Evolutionary conservation across 2,797 vertebrate genomes (phyloP).

Genomic region (Pangasius macronema): DNA sequence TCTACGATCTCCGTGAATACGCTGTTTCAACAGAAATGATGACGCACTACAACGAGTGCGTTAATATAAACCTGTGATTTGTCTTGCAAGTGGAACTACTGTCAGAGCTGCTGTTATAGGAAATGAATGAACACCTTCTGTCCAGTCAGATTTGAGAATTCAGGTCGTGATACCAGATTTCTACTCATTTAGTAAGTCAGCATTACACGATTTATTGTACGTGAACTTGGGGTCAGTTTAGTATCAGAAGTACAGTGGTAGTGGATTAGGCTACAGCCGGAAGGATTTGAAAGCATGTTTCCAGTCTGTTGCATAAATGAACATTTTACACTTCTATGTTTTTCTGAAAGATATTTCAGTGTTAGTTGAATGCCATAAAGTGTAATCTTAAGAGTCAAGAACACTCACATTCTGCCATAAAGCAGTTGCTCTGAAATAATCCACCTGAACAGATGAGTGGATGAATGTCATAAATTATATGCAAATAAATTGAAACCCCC

Average conservation of each 20-base stretch:
- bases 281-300: neutral
- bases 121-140: neutral
- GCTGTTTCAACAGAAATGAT: neutral
- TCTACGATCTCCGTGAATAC: neutral
- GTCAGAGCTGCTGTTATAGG: neutral
- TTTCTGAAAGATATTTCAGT: neutral
- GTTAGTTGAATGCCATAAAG: slow-evolving; percentile 1
- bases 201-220: too few species aligned
- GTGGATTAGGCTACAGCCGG: neutral
- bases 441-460: slow-evolving; percentile 4
- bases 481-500: slow-evolving; percentile 25
- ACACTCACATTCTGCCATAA: neutral
- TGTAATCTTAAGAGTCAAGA: slow-evolving; percentile 3
- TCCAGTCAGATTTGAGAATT: neutral
- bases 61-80: neutral
- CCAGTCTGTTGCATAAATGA: neutral
- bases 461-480: slow-evolving; percentile 27
- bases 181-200: too few species aligned
- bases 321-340: neutral
- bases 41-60: neutral
- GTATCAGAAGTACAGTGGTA: neutral
- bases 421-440: slow-evolving; percentile 13
- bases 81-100: neutral
- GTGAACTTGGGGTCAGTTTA: too few species aligned
- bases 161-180: too few species aligned